Base-by-base conservation (phyloP, 2,888 invertebrate genomes). In the Macrophya alboannulata region DNA sequence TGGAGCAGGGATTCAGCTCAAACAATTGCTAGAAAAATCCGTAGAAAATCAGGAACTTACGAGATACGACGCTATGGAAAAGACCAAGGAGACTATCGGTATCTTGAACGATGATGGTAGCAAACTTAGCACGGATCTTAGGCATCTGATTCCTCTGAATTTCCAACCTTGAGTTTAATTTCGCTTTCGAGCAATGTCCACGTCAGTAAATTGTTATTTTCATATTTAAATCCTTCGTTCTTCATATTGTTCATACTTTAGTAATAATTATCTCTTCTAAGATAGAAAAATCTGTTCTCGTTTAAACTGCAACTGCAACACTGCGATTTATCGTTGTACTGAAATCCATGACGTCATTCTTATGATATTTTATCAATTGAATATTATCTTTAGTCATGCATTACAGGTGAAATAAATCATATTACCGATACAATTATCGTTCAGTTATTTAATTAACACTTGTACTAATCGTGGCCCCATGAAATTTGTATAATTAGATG, bases 31-130 rank as follows among this genome's bases (percentile, higher is more conserved):
- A 4, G 92, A 94, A 71, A 95, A 95, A 91, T 94, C 96, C 92
- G 90, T 95, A 85, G 95, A 95, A 6, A 93, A 95, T 0, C 94
- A 94, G 55, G 96, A 96, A 91, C 95, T 95, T 37, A 94, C 94
- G 0, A 95, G 95, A 85, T 95, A 95, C 6, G 95, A 95, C 89
- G 95, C 96, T 0, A 95, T 95, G 89, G 95, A 94, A 86, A 94
- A 95, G 87, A 95, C 96, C 0, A 94, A 92, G 51, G 94, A 94
- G 81, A 94, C 96, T 90, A 92, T 96, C 0, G 92, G 89, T 0
- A 96, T 96, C 84, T 92, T 96, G n/a, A 94, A 94, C 0, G 94
- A 95, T 81, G 94, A 95, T 37, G 95, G 95, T 37, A 96, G 96
- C 55, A 94, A 94, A 45, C 92, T 96, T 10, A 95, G 95, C 25